Base-by-base conservation (phyloP, 2,888 invertebrate genomes). In the Drosophila testacea region DNA sequence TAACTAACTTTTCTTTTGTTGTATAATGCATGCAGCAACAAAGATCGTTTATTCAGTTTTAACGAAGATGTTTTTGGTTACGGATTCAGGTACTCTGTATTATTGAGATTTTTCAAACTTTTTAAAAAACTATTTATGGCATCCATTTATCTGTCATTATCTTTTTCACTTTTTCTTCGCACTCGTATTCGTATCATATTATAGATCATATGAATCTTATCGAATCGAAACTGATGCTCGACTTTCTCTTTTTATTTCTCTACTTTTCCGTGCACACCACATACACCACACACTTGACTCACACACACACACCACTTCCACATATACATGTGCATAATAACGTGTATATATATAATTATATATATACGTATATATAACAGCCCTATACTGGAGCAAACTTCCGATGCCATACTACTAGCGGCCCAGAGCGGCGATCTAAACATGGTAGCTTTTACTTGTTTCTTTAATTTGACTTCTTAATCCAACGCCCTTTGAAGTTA, bases 401-500 rank as follows among this genome's bases (percentile, higher is more conserved):
- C 96, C 84, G 97, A 97, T 92, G 95, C 95, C 84, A 94, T 97
- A 83, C 94, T 97, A 84, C 95, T 95, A 93, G 97, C 97, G 73
- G 97, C 97, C 50, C 97, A 96, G 94, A 94, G 94, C 86, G 97
- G 97, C 73, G 96, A 97, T 93, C 93, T 97, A 70, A 95, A 94
- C 93, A 94, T 95, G 94, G 96, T 96, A 94, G 85, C 75, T 62
- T 71, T 57, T 54, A 71, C 66, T 62, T 52, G 41, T 9, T 34
- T 44, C 28, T 9, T 54, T 32, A 38, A 9, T 10, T 39, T 32
- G 32, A 57, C 11, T 50, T 16, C 16, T 16, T 47, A 5, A 27
- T 22, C 47, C 46, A 10, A 41, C 22, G 47, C 39, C 36, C n/a
- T 56, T 39, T 28, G 47, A 54, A 73, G 51, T 38, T 34, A 4